Percentiles rank a stretch among this genome's conserved stretches.
Evolutionary conservation across 2,797 vertebrate species (phyloP).

Genomic region (Ataeniobius toweri): DNA sequence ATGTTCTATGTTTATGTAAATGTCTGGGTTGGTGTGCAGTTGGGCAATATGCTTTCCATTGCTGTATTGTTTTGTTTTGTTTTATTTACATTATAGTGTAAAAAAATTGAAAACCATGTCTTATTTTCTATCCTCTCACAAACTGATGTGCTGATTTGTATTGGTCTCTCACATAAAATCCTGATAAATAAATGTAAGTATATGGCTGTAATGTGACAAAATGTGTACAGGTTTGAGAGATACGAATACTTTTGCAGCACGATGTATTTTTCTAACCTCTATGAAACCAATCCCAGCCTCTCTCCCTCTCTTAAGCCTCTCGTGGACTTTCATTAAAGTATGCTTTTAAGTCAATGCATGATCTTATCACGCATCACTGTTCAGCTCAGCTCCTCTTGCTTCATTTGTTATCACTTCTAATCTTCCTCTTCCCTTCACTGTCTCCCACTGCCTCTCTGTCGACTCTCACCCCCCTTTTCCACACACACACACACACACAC

Average conservation of each 20-base stretch:
- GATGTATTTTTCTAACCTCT: slow-evolving; percentile 58
- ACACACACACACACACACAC: slow-evolving; percentile 23
- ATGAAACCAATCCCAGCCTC: slow-evolving; percentile 39
- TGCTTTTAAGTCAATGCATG: slow-evolving; percentile 74
- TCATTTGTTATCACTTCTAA: slow-evolving; percentile 66
- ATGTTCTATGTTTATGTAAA: neutral
- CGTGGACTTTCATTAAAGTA: slow-evolving; percentile 73
- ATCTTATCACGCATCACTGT: slow-evolving; percentile 67
- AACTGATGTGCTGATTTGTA: neutral
- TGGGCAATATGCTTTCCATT: neutral
- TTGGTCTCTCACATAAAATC: neutral
- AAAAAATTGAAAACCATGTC: neutral
- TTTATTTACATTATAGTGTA: neutral
- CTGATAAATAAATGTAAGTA: no score
- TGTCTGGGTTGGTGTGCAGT: neutral
- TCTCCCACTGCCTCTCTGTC: slow-evolving; percentile 50
- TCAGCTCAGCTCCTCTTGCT: slow-evolving; percentile 57
- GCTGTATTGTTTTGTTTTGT: neutral
- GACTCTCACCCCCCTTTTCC: slow-evolving; percentile 13
- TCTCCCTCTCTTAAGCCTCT: slow-evolving; percentile 49
- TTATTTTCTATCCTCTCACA: neutral
- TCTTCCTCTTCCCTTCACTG: slow-evolving; percentile 63
- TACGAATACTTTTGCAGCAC: neutral
- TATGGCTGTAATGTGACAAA: neutral
- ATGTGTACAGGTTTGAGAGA: neutral